Conservation (phyloP, 2,113 vertebrate genomes). For the Eubucco bourcierii region DNA sequence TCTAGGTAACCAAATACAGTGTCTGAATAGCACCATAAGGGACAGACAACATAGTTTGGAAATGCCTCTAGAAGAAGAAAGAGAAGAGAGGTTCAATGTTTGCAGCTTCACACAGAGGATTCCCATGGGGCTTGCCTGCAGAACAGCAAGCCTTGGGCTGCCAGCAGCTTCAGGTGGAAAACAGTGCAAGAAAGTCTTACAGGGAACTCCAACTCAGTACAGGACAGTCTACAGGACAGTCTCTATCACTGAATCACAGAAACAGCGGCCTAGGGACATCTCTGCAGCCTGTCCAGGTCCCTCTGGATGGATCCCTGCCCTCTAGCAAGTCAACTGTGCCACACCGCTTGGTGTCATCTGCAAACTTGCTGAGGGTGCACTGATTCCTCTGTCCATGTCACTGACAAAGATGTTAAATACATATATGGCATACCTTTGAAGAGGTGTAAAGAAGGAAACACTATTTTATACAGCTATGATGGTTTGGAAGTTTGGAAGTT, state of each 20-base stretch:
- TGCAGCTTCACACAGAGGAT: background rate
- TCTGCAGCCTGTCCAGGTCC: too few species aligned
- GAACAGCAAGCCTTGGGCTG: fast-evolving
- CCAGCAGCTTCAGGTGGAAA: background rate
- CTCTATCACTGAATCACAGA: too few species aligned
- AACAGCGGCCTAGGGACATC: too few species aligned
- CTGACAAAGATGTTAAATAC: too few species aligned
- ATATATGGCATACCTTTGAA: background rate
- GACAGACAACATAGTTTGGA: background rate
- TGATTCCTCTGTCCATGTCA: too few species aligned
- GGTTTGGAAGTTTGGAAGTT: too few species aligned
- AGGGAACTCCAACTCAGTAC: background rate
- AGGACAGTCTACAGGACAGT: background rate
- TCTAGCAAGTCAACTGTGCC: too few species aligned
- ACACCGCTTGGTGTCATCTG: too few species aligned
- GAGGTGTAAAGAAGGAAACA: background rate
- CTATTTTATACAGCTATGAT: background rate
- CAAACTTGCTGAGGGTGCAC: too few species aligned
- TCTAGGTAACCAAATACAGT: background rate
- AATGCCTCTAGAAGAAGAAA: background rate
- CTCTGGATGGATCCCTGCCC: too few species aligned
- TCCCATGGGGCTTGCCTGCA: background rate
- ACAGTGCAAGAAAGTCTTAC: background rate
- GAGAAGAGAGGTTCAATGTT: background rate
- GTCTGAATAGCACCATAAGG: background rate